Conservation (phyloP, 2,888 invertebrate genomes). For the Aplocera efformata region DNA sequence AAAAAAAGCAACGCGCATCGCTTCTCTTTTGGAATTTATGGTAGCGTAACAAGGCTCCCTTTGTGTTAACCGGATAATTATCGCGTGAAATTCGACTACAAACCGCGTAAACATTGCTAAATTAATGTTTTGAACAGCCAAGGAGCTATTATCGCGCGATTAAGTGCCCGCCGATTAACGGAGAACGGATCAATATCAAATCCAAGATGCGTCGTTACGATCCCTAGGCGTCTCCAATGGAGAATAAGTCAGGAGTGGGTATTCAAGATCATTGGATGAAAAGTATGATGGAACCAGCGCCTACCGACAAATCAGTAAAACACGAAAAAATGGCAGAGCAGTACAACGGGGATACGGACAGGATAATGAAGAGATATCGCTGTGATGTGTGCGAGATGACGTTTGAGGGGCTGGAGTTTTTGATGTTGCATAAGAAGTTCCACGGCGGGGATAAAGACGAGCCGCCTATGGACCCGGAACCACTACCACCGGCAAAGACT, state of each 20-base stretch:
- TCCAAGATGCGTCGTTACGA: conserved; percentile 52
- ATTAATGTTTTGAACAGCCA: conserved; percentile 39
- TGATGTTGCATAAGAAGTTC: conserved; percentile 72
- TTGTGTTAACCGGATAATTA: conserved; percentile 63
- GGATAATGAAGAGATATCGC: conserved; percentile 60
- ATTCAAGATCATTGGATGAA: conserved; percentile 76
- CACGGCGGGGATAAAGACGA: conserved; percentile 69
- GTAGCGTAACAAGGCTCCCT: conserved; percentile 78
- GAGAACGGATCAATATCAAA: conserved; percentile 66
- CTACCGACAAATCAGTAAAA: conserved; percentile 68
- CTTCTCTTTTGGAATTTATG: conserved; percentile 81
- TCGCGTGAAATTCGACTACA: conserved; percentile 59
- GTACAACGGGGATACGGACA: conserved; percentile 61
- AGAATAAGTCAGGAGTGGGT: conserved; percentile 64
- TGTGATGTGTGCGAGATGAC: conserved; percentile 71
- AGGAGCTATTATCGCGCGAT: conserved; percentile 35
- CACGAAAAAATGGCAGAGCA: conserved; percentile 72
- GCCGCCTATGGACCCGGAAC: conserved; percentile 56
- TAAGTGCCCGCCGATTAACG: conserved; percentile 36
- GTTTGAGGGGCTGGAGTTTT: conserved; percentile 69
- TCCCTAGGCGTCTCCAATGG: conserved; percentile 60
- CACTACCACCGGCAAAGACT: conserved; percentile 42
- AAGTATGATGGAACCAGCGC: conserved; percentile 74
- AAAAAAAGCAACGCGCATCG: conserved; percentile 76
- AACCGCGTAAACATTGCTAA: conserved; percentile 69